Evolutionary conservation across 1,140 invertebrate species (phyloP).

Genomic region (Lasaia peninsularis): DNA sequence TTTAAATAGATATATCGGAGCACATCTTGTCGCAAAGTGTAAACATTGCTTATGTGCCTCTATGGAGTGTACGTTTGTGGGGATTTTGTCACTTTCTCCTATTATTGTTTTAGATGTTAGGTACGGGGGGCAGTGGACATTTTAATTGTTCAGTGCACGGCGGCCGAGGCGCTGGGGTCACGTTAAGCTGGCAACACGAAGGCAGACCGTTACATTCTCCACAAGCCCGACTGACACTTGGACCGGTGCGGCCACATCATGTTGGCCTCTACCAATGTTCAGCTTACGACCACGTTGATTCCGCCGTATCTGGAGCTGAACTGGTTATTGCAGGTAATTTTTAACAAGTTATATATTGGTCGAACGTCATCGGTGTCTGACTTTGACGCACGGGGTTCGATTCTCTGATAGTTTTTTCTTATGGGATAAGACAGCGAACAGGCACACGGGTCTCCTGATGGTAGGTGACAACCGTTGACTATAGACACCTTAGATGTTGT

Average conservation of each 20-base stretch:
- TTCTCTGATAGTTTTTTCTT: too few relatives aligned
- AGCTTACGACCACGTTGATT: conserved; percentile 59
- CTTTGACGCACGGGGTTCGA: too few relatives aligned
- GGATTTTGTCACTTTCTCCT: neutral
- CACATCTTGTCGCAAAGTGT: too few relatives aligned
- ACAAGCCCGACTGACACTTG: conserved; percentile 47
- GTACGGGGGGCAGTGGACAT: conserved; percentile 55
- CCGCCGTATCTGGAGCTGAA: conserved; percentile 56
- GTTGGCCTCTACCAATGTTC: conserved; percentile 64
- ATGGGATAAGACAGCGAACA: too few relatives aligned
- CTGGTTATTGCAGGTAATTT: conserved; percentile 64
- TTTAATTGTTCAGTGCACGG: conserved; percentile 63
- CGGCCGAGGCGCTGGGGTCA: conserved; percentile 54
- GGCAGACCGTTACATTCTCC: conserved; percentile 59
- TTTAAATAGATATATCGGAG: too few relatives aligned
- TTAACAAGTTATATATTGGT: conserved; percentile 6
- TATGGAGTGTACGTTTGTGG: too few relatives aligned
- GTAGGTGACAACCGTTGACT: too few relatives aligned
- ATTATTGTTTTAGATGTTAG: conserved; percentile 50
- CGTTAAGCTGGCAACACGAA: conserved; percentile 65
- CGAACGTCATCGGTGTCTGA: too few relatives aligned
- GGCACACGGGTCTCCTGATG: too few relatives aligned
- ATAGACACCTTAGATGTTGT: too few relatives aligned
- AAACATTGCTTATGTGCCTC: too few relatives aligned
- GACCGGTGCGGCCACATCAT: conserved; percentile 59